Conservation (phyloP, 1,140 invertebrate genomes). For the Homalodisca vitripennis region DNA sequence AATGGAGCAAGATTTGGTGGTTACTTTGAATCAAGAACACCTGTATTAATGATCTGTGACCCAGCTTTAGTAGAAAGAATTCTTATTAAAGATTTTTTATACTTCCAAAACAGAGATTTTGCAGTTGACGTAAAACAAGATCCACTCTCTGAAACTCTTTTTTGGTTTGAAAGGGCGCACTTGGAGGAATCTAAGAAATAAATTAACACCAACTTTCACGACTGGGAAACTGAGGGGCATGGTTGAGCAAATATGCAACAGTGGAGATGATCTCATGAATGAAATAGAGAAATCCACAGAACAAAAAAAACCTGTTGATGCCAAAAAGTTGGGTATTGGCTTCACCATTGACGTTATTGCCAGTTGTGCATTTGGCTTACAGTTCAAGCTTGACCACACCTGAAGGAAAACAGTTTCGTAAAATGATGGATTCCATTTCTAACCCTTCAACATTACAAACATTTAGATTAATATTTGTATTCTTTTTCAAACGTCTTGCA, state of each 20-base stretch:
- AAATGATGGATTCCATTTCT: slow-evolving; percentile 23
- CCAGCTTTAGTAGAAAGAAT: slow-evolving; percentile 43
- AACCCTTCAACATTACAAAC: neutral
- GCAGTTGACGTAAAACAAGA: slow-evolving; percentile 47
- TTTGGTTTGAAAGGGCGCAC: slow-evolving; percentile 50
- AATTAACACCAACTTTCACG: slow-evolving; percentile 57
- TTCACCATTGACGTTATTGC: slow-evolving; percentile 45
- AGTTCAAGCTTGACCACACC: slow-evolving; percentile 14
- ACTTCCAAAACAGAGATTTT: slow-evolving; percentile 36
- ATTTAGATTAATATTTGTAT: neutral
- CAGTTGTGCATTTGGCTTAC: too few relatives aligned
- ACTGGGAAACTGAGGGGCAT: slow-evolving; percentile 57
- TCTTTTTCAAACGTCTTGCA: neutral
- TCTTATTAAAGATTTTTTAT: too few relatives aligned
- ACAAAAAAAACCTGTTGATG: slow-evolving; percentile 46
- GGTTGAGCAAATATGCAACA: slow-evolving; percentile 51
- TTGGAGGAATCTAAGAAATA: slow-evolving; percentile 54
- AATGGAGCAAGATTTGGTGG: slow-evolving; percentile 37
- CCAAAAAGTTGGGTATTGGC: slow-evolving; percentile 42
- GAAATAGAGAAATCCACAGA: slow-evolving; percentile 43
- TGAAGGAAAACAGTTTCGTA: neutral
- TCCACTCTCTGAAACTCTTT: slow-evolving; percentile 53
- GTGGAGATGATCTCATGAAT: too few relatives aligned
- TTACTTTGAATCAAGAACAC: slow-evolving; percentile 40
- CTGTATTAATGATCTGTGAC: slow-evolving; percentile 44